Conservation (phyloP, 2,113 vertebrate species). For the Callithrix jacchus region DNA sequence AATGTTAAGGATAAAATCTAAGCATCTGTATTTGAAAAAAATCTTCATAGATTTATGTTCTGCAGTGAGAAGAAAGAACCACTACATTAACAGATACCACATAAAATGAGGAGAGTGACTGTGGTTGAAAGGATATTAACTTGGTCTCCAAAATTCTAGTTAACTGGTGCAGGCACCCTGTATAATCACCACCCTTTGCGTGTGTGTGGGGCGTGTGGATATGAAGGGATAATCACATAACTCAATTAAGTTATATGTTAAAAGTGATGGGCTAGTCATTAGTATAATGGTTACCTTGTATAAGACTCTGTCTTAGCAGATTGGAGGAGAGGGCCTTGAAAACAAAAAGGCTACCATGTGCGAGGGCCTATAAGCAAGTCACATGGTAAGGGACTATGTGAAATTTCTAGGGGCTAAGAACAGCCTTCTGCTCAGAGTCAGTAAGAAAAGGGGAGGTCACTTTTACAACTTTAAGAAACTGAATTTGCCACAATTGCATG, state of each 20-base stretch:
- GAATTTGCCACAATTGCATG: not conserved
- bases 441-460: not conserved
- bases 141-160: not conserved
- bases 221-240: not conserved
- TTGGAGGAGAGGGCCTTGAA: not conserved
- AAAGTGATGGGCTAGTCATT: not conserved
- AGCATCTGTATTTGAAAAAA: not conserved
- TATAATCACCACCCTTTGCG: not conserved
- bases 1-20: not conserved
- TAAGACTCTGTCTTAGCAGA: not conserved
- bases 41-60: not conserved
- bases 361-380: not conserved
- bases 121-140: not conserved
- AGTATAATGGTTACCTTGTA: not conserved
- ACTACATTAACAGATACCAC: not conserved
- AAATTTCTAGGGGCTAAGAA: not conserved
- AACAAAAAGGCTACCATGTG: not conserved
- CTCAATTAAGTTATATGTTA: not conserved
- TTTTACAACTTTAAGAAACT: not conserved
- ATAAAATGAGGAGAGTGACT: not conserved
- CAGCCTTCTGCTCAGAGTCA: not conserved
- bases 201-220: not conserved
- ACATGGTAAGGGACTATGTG: not conserved
- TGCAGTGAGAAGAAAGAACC: not conserved
- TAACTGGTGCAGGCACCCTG: not conserved